These are phyloP conservation scores for Lepus townsendii DNA, from an alignment of 2,797 vertebrate genomes.

Conservation along the genomic window DNA sequence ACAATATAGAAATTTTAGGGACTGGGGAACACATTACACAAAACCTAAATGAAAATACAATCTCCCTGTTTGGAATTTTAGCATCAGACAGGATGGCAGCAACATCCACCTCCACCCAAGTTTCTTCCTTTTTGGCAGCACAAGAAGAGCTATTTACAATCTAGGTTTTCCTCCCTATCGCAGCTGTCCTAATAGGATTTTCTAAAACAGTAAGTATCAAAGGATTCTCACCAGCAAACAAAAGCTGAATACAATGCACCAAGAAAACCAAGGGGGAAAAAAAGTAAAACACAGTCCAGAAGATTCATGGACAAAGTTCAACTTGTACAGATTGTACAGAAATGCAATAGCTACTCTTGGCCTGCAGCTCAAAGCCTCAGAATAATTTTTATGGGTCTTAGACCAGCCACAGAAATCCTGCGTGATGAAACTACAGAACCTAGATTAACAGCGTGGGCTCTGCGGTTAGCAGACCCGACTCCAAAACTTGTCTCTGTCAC, in stretches of 20 bases:
- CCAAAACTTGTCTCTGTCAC: neutral
- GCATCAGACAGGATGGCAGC: constrained; percentile 64
- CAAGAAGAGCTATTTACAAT: constrained; percentile 74
- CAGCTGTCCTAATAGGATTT: constrained; percentile 48
- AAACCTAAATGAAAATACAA: constrained; percentile 15
- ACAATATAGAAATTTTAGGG: neutral
- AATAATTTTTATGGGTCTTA: no score
- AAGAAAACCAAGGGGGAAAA: neutral
- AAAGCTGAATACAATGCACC: neutral
- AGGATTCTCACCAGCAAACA: constrained; percentile 62
- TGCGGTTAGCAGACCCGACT: neutral
- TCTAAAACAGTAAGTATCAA: constrained; percentile 57
- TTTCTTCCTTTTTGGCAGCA: constrained; percentile 77
- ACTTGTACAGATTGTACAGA: accelerated
- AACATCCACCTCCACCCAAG: constrained; percentile 73
- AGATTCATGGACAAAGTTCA: constrained; percentile 41
- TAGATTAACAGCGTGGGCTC: neutral
- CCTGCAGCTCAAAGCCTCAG: neutral
- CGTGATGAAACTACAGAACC: neutral
- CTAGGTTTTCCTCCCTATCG: constrained; percentile 72
- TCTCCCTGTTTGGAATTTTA: constrained; percentile 49
- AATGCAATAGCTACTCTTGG: neutral
- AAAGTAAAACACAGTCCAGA: neutral
- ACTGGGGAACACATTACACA: constrained; percentile 12
- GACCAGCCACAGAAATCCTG: neutral